Conservation (phyloP, 2,888 invertebrate genomes). For the Eupsilia transversa region DNA sequence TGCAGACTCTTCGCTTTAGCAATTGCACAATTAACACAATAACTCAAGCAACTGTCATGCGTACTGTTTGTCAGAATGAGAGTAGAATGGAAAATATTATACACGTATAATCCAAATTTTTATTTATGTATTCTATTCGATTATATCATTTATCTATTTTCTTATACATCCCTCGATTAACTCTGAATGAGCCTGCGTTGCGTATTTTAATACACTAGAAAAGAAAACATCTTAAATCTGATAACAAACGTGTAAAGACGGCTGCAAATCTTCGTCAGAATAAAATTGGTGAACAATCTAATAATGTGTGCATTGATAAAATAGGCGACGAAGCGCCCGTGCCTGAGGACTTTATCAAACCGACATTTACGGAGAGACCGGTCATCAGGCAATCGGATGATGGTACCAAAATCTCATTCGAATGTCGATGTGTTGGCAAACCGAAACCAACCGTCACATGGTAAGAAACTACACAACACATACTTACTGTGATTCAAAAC, state of each 20-base stretch:
- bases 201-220: constrained; percentile 79
- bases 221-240: constrained; percentile 90
- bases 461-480: constrained; percentile 91
- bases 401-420: constrained; percentile 98
- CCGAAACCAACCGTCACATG: constrained; percentile 98
- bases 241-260: constrained; percentile 63
- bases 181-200: constrained; percentile 78
- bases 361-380: constrained; percentile 99
- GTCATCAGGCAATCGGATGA: constrained; percentile 99
- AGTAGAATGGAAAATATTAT: constrained; percentile 75
- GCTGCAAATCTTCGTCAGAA: constrained; percentile 81
- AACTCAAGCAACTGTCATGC: constrained; percentile 89
- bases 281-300: constrained; percentile 67
- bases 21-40: constrained; percentile 83
- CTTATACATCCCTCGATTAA: constrained; percentile 85
- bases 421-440: constrained; percentile 99
- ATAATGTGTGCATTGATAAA: constrained; percentile 79
- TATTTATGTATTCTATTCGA: constrained; percentile 79
- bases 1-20: constrained; percentile 84
- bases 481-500: constrained; percentile 61
- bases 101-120: constrained; percentile 76
- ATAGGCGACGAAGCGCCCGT: constrained; percentile 98
- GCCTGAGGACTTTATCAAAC: constrained; percentile 98
- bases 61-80: constrained; percentile 84
- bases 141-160: constrained; percentile 80